Evolutionary conservation across 2,888 invertebrate genomes (phyloP), one percentile per base, ranked within the genome.

Genomic region (Acleris sparsana): DNA sequence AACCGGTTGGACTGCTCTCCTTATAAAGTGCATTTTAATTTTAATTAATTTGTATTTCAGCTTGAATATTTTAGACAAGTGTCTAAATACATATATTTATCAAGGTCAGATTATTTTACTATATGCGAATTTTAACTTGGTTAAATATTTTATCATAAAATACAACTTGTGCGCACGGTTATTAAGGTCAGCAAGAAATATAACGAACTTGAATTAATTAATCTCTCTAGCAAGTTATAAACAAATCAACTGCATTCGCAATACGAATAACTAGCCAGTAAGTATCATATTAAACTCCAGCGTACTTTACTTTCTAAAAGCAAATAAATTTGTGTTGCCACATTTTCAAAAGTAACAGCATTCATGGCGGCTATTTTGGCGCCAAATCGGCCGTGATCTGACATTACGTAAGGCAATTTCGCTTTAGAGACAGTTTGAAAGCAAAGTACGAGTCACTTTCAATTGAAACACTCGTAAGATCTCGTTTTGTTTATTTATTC

Each of bases 261-360:
- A 49, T 48, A 51, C 22, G 18, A 53, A 53, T 29, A 25, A 55
- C n/a, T 18, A 17, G 29, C 16, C 44, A 59, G 13, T 46, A 44
- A 59, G 13, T 46, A 44, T 43, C 7, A 17, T 18, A 58, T 22
- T 46, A 46, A 33, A 52, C 44, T 61, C 17, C 18, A 29, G 46
- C 13, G 39, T 13, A 39, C 48, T 80, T 78, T 75, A 83, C 87
- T 87, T 87, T 86, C 87, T 84, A 84, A 82, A 79, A 70, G 56
- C 61, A 61, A 52, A 57, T 66, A 66, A 46, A 57, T 48, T 55
- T 67, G 53, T 49, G 51, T 55, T 59, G 29, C 66, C 53, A 61
- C 63, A 65, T 62, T 62, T 63, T 68, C 63, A 56, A 67, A 69
- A 68, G 56, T 62, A 75, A 69, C 69, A 66, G 67, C 46, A 58